Percentiles rank a stretch among this genome's conserved stretches.
These are phyloP conservation scores for Bradypodion ventrale DNA, from an alignment of 2,797 vertebrate species.

Conservation along the genomic window DNA sequence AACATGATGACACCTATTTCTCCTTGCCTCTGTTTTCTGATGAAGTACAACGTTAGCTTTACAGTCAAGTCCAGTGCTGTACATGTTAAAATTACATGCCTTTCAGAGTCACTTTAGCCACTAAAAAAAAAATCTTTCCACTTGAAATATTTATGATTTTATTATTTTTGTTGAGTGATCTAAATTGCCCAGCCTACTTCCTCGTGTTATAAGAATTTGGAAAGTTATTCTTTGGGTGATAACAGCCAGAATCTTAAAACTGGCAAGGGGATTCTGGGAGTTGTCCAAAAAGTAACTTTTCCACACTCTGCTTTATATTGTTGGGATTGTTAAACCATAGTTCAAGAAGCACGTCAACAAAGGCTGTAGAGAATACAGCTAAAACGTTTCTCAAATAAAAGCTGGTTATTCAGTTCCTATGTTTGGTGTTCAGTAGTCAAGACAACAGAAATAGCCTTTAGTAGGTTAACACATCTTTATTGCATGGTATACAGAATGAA, in stretches of 20 bases:
- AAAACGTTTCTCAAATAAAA: not conserved
- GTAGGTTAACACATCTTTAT: no score
- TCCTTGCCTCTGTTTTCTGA: not conserved
- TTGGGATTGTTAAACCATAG: not conserved
- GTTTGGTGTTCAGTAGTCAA: no score
- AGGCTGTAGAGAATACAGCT: not conserved
- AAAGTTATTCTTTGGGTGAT: no score
- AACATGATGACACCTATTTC: not conserved
- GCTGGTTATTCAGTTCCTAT: not conserved
- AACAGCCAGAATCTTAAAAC: no score
- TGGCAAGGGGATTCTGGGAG: no score
- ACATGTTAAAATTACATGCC: not conserved
- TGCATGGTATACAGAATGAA: no score
- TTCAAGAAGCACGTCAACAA: not conserved
- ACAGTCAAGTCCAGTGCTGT: not conserved
- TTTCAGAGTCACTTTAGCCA: not conserved
- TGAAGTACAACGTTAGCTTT: not conserved
- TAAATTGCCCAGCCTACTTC: not conserved
- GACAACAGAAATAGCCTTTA: no score
- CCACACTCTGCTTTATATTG: not conserved
- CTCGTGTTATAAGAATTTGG: not conserved
- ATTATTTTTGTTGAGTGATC: not conserved
- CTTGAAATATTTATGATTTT: no score
- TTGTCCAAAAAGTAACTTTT: no score
- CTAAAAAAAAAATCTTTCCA: no score